A percentile compares a stretch with the other conserved stretches of the same genome.
These are phyloP conservation scores for Scophthalmus maximus DNA, from an alignment of 2,113 vertebrate species.

Conservation along the genomic window DNA sequence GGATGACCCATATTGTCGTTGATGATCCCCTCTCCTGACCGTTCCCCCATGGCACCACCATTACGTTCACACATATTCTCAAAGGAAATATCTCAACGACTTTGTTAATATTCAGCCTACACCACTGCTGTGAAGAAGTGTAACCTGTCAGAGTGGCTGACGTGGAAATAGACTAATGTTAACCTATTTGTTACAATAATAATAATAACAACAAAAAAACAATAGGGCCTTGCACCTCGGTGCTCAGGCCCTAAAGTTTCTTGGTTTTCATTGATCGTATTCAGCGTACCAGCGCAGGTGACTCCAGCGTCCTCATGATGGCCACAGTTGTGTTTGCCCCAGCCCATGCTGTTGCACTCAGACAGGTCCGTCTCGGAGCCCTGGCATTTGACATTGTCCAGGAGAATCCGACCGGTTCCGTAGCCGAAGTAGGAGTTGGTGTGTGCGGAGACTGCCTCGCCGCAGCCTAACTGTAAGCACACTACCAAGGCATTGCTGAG, in stretches of 20 bases:
- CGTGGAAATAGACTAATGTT: too few relatives aligned
- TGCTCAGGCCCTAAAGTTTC: too few relatives aligned
- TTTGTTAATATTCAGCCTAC: too few relatives aligned
- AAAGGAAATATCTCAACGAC: too few relatives aligned
- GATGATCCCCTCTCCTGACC: too few relatives aligned
- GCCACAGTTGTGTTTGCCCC: constrained; percentile 96
- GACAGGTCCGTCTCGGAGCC: constrained; percentile 85
- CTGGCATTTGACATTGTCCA: constrained; percentile 93
- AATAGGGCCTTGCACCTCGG: too few relatives aligned
- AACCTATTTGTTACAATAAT: too few relatives aligned
- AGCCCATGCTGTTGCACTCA: constrained; percentile 89
- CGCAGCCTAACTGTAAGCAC: constrained; percentile 91
- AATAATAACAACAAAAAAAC: too few relatives aligned
- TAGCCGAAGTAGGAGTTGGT: constrained; percentile 92
- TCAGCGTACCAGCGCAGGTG: constrained; percentile 86
- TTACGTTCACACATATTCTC: too few relatives aligned
- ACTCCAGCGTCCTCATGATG: constrained; percentile 96
- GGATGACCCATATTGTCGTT: too few relatives aligned
- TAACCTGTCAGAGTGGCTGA: too few relatives aligned
- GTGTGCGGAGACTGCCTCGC: constrained; percentile 82
- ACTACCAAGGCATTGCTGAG: constrained; percentile 88
- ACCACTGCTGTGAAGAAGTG: too few relatives aligned
- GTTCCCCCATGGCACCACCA: neutral
- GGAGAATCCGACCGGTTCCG: constrained; percentile 88
- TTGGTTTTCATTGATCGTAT: constrained; percentile 1